Evolutionary conservation across 2,888 invertebrate species (phyloP).

Genomic region (Luffia ferchaultella): DNA sequence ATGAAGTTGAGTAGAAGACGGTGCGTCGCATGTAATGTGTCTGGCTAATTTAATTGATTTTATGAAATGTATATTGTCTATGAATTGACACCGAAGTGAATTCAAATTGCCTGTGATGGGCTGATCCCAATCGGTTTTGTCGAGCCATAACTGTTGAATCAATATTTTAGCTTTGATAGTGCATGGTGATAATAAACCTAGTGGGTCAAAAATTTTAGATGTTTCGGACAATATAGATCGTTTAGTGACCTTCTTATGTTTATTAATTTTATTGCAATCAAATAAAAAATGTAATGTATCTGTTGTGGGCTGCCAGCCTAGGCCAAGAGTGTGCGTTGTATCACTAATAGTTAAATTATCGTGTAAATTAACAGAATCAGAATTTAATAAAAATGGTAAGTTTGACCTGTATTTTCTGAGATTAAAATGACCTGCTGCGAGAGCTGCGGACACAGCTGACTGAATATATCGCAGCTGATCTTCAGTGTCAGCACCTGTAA

Average conservation of each 20-base stretch:
- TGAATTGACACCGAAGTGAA: not conserved
- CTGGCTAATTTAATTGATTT: constrained; percentile 1
- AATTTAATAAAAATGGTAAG: not conserved
- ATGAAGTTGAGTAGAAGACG: not conserved
- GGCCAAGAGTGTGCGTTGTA: not conserved
- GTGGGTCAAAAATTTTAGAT: not conserved
- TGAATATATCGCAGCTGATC: not conserved
- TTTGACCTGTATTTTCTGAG: not conserved
- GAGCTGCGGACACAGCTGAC: not conserved
- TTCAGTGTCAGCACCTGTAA: not conserved
- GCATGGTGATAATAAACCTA: not conserved
- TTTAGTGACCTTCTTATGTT: too few species aligned
- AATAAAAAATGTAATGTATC: too few species aligned
- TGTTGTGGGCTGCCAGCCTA: constrained; percentile 17
- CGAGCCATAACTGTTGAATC: not conserved
- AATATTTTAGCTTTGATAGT: constrained; percentile 7
- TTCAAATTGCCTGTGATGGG: too few species aligned
- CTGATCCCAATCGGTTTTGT: too few species aligned
- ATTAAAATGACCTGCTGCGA: not conserved
- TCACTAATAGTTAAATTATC: not conserved
- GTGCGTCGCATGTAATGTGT: constrained; percentile 1
- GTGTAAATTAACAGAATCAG: not conserved
- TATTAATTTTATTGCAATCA: too few species aligned
- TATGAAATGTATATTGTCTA: not conserved
- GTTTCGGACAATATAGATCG: not conserved